Evolutionary conservation across 2,888 invertebrate genomes (phyloP).

Genomic region (Harpalus rubripes): DNA sequence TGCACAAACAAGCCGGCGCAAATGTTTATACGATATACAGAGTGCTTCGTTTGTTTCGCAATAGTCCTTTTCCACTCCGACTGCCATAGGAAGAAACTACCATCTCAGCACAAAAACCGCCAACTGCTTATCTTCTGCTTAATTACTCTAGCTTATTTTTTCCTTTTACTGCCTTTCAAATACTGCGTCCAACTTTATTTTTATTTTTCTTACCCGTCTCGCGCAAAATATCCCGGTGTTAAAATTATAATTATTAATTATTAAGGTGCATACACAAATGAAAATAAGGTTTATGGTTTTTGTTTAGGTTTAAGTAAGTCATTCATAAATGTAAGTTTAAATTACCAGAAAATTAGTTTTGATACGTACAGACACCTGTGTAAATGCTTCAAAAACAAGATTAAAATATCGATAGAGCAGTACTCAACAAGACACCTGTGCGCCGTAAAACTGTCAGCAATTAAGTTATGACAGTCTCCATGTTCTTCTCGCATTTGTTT

Average conservation of each 20-base stretch:
- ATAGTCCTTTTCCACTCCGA: constrained; percentile 1
- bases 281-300: too few relatives aligned
- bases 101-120: constrained; percentile 24
- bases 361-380: too few relatives aligned
- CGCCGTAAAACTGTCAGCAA: too few relatives aligned
- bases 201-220: neutral
- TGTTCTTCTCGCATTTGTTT: too few relatives aligned
- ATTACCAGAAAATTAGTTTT: too few relatives aligned
- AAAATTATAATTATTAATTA: neutral
- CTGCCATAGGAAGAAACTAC: neutral
- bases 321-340: too few relatives aligned
- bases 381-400: too few relatives aligned
- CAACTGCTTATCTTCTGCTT: constrained; percentile 19
- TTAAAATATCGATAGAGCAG: too few relatives aligned
- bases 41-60: constrained; percentile 7
- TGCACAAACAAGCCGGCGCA: constrained; percentile 55
- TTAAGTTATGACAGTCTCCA: too few relatives aligned
- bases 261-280: too few relatives aligned
- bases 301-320: too few relatives aligned
- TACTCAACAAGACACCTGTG: too few relatives aligned
- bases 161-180: constrained; percentile 1
- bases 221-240: neutral
- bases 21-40: constrained; percentile 57
- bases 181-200: neutral
- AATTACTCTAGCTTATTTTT: constrained; percentile 8